phyloP scores from a whole-genome alignment of 2,797 vertebrate genomes.

The Hybognathus amarus region DNA sequence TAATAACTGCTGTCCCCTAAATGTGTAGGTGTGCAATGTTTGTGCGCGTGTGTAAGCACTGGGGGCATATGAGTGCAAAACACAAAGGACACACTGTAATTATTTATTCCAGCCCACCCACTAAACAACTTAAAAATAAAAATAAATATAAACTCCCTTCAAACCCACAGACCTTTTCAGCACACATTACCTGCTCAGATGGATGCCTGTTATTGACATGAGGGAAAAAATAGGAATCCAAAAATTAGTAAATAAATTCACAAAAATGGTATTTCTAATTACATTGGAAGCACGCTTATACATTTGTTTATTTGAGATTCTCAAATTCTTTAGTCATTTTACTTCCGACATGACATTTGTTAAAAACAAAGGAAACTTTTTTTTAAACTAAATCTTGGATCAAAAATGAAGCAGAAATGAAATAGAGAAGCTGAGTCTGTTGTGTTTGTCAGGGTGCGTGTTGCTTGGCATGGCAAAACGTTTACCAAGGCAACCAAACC shows the following conservation, averaged over 20 bases:
- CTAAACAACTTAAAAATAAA: neutral
- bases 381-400: slow-evolving; percentile 45
- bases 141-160: neutral
- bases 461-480: slow-evolving; percentile 21
- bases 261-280: slow-evolving; percentile 54
- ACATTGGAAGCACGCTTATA: slow-evolving; percentile 61
- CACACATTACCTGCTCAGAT: slow-evolving; percentile 32
- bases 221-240: neutral
- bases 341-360: slow-evolving; percentile 44
- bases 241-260: slow-evolving; percentile 55
- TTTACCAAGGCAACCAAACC: slow-evolving; percentile 28
- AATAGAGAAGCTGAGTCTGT: slow-evolving; percentile 47
- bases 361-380: slow-evolving; percentile 46
- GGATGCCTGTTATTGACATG: slow-evolving; percentile 17
- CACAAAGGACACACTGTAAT: slow-evolving; percentile 35
- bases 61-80: slow-evolving; percentile 39
- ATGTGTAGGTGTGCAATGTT: slow-evolving; percentile 1
- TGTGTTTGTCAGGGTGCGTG: slow-evolving; percentile 20
- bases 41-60: slow-evolving; percentile 21
- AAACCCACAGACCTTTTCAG: slow-evolving; percentile 1
- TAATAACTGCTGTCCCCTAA: slow-evolving; percentile 32
- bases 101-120: slow-evolving; percentile 30
- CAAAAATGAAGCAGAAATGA: slow-evolving; percentile 25
- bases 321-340: slow-evolving; percentile 37
- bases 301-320: slow-evolving; percentile 60